Percentiles rank a stretch among this genome's conserved stretches.
Conservation (phyloP, 2,888 invertebrate species). For the Koerneria pararmatus region DNA sequence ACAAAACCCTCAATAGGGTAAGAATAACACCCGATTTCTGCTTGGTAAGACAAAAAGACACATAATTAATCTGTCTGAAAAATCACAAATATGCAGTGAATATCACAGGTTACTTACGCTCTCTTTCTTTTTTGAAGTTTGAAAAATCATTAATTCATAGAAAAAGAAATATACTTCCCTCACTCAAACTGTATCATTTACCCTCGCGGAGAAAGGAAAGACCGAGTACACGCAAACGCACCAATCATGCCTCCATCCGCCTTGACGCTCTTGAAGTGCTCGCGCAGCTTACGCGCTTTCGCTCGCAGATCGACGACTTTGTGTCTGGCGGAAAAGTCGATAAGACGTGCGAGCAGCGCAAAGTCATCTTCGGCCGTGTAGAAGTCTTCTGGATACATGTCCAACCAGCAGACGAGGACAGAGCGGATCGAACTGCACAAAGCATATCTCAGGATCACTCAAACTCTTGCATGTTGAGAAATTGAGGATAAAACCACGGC, state of each 20-base stretch:
- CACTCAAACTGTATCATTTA: too few relatives aligned
- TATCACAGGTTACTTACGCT: too few relatives aligned
- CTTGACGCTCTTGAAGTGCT: conserved; percentile 45
- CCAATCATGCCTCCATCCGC: conserved; percentile 51
- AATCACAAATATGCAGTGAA: too few relatives aligned
- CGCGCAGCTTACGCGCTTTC: conserved; percentile 49
- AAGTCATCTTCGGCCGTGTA: conserved; percentile 71
- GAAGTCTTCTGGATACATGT: conserved; percentile 93
- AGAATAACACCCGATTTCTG: too few relatives aligned
- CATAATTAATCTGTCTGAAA: too few relatives aligned
- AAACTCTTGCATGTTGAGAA: too few relatives aligned
- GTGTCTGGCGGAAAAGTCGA: conserved; percentile 68
- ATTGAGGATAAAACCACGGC: too few relatives aligned
- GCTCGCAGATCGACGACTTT: conserved; percentile 37
- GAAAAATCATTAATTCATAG: too few relatives aligned
- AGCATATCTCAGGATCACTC: neutral
- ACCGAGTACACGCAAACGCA: conserved; percentile 20
- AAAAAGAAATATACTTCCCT: too few relatives aligned
- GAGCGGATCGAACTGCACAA: conserved; percentile 60
- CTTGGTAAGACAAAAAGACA: too few relatives aligned
- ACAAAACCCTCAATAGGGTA: too few relatives aligned
- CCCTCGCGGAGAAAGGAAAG: neutral
- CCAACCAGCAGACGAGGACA: conserved; percentile 87
- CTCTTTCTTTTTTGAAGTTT: too few relatives aligned
- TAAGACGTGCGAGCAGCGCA: conserved; percentile 75